Percentiles rank a stretch among this genome's conserved stretches.
These are phyloP conservation scores for Porites australiensis DNA, from an alignment of 64 coral and sea anemone genomes.

Conservation along the genomic window DNA sequence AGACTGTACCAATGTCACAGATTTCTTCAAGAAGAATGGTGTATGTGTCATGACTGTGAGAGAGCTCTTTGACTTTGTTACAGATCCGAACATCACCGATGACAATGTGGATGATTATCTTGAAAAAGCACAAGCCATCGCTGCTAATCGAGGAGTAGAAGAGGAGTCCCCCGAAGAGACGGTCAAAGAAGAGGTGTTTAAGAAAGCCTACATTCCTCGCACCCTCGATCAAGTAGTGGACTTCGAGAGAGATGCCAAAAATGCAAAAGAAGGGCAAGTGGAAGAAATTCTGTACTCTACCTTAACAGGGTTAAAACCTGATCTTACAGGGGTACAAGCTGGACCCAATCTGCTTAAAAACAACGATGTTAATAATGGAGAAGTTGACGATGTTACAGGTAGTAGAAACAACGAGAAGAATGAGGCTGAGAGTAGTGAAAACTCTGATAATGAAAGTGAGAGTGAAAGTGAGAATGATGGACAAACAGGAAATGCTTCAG, in stretches of 20 bases:
- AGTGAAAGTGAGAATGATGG: constrained; percentile 32
- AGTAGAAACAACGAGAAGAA: neutral
- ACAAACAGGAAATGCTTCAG: neutral
- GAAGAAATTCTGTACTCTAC: constrained; percentile 68
- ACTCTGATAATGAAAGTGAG: constrained; percentile 30
- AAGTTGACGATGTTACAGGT: neutral
- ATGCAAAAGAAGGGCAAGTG: constrained; percentile 56
- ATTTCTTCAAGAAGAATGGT: constrained; percentile 98
- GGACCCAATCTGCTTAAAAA: constrained; percentile 53
- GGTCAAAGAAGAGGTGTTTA: constrained; percentile 95
- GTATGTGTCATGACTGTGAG: constrained; percentile 98
- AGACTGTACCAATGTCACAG: constrained; percentile 95
- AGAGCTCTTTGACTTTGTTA: constrained; percentile 98
- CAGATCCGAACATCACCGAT: constrained; percentile 92
- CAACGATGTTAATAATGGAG: neutral
- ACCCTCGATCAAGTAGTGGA: constrained; percentile 72
- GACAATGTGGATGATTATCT: constrained; percentile 94
- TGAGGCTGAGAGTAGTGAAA: neutral
- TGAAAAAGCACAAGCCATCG: constrained; percentile 88
- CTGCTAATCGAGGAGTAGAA: constrained; percentile 53
- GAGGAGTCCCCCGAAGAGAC: constrained; percentile 54
- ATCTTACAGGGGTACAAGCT: constrained; percentile 51
- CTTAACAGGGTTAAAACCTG: constrained; percentile 61
- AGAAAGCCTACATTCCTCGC: constrained; percentile 75
- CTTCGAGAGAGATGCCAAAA: constrained; percentile 71